These are phyloP conservation scores for Hoplias malabaricus DNA, from an alignment of 2,113 vertebrate species.

Conservation along the genomic window DNA sequence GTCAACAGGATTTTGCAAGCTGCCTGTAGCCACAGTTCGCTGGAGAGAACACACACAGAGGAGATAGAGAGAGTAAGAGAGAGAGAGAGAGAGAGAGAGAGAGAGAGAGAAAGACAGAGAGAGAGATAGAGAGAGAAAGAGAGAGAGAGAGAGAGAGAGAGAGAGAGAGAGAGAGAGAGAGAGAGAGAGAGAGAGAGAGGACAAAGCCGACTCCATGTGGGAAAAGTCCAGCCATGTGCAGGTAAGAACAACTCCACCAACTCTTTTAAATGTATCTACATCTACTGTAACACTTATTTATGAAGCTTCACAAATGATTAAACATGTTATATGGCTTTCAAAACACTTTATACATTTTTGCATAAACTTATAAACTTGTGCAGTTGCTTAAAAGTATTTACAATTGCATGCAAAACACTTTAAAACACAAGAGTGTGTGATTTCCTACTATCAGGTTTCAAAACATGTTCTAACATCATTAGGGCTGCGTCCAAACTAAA, in stretches of 20 bases:
- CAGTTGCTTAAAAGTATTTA: too few species aligned
- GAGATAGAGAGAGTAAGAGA: slow-evolving; percentile 18
- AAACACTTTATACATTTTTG: too few species aligned
- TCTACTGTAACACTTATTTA: too few species aligned
- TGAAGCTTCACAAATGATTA: too few species aligned
- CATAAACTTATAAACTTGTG: too few species aligned
- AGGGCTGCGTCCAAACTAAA: too few species aligned
- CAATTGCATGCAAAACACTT: too few species aligned
- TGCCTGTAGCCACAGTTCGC: slow-evolving; percentile 32
- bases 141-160: slow-evolving; percentile 65
- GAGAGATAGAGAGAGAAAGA: slow-evolving; percentile 48
- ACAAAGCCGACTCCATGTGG: slow-evolving; percentile 70
- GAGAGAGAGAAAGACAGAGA: slow-evolving; percentile 28
- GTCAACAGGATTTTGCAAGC: slow-evolving; percentile 48
- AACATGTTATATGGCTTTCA: not conserved
- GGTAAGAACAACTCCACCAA: slow-evolving; percentile 62
- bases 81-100: slow-evolving; percentile 28
- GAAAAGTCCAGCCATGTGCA: slow-evolving; percentile 72
- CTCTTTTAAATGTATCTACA: too few species aligned
- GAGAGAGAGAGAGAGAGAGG: slow-evolving; percentile 66
- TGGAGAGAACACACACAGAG: slow-evolving; percentile 32
- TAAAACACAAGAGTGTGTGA: too few species aligned
- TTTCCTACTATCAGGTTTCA: too few species aligned
- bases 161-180: slow-evolving; percentile 62
- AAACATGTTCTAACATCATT: too few species aligned